Evolutionary conservation across 2,888 invertebrate species (phyloP).

Genomic region (Drosophila mercatorum): DNA sequence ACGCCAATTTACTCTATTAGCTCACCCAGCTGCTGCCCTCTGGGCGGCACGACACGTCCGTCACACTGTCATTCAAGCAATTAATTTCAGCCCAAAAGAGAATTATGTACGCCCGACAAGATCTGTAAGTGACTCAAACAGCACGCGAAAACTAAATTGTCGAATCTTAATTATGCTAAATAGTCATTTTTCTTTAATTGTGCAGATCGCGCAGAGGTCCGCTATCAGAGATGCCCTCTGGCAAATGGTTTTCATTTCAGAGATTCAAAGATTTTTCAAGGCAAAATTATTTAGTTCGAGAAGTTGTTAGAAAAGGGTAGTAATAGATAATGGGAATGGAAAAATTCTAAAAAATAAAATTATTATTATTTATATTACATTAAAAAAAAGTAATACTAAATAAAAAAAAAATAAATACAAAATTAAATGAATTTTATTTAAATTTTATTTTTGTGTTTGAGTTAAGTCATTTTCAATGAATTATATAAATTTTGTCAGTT

Average conservation of each 20-base stretch:
- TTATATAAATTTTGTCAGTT: no score
- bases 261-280: background rate
- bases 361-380: no score
- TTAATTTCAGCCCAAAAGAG: slow-evolving; percentile 55
- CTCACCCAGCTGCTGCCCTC: slow-evolving; percentile 66
- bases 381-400: no score
- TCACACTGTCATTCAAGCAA: slow-evolving; percentile 33
- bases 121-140: background rate
- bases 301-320: background rate
- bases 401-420: no score
- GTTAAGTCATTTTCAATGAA: no score
- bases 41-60: slow-evolving; percentile 22
- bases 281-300: background rate
- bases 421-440: background rate
- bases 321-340: background rate
- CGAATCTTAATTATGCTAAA: slow-evolving; percentile 47
- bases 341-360: background rate
- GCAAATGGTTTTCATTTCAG: slow-evolving; percentile 35
- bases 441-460: background rate
- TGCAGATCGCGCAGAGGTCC: background rate
- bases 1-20: slow-evolving; percentile 67
- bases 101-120: slow-evolving; percentile 47
- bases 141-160: slow-evolving; percentile 48
- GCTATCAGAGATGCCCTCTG: slow-evolving; percentile 20
- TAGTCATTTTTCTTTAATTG: slow-evolving; percentile 33